These are phyloP conservation scores for Ectemnius continuus DNA, from an alignment of 2,888 invertebrate genomes.

Conservation along the genomic window DNA sequence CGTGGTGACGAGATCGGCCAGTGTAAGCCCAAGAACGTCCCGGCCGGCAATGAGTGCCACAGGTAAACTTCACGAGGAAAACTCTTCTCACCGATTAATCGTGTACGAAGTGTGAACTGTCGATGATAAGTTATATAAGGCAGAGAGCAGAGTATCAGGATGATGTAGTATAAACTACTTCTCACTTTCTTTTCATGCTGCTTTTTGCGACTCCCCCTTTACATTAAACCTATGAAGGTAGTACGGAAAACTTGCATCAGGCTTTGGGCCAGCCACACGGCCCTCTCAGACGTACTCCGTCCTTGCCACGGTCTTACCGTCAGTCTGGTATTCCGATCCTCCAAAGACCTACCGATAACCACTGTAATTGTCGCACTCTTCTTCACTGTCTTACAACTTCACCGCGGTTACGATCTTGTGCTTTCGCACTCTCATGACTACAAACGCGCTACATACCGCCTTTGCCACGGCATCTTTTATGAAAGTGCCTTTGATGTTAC, in stretches of 20 bases:
- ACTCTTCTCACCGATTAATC: not conserved
- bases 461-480: not conserved
- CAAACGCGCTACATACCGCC: not conserved
- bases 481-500: constrained; percentile 15
- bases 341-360: constrained; percentile 76
- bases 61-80: constrained; percentile 71
- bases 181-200: constrained; percentile 72
- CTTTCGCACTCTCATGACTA: not conserved
- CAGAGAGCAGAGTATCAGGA: constrained; percentile 16
- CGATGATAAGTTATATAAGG: constrained; percentile 19
- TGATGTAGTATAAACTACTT: constrained; percentile 45
- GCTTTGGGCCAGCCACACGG: constrained; percentile 75
- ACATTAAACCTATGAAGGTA: constrained; percentile 78
- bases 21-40: constrained; percentile 75
- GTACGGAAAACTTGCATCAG: constrained; percentile 82
- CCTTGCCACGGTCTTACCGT: constrained; percentile 81
- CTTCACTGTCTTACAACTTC: constrained; percentile 36
- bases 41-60: constrained; percentile 77
- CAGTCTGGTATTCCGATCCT: constrained; percentile 83
- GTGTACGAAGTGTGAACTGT: constrained; percentile 7
- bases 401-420: constrained; percentile 23
- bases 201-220: constrained; percentile 66
- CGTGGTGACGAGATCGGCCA: constrained; percentile 75
- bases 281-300: constrained; percentile 81
- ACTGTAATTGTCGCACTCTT: constrained; percentile 71